Evolutionary conservation across 2,888 invertebrate genomes (phyloP).

Genomic region (Agrotis exclamationis): DNA sequence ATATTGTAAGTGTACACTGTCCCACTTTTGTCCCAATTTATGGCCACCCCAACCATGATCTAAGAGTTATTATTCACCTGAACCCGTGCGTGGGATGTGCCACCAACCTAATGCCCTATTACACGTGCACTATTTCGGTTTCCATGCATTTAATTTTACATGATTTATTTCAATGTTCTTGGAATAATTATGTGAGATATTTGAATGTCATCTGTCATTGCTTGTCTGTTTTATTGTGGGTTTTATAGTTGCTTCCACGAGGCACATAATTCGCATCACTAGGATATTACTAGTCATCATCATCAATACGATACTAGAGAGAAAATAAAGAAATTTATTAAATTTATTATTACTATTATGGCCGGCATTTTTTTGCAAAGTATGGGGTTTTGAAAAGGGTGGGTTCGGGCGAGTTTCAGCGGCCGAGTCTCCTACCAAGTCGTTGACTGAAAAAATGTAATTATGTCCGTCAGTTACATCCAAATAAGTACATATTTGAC

Average conservation of each 20-base stretch:
- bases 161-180: constrained; percentile 39
- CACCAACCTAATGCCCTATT: constrained; percentile 34
- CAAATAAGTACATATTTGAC: too few species aligned
- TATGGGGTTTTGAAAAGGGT: too few species aligned
- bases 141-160: constrained; percentile 31
- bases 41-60: constrained; percentile 40
- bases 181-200: constrained; percentile 13
- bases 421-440: too few species aligned
- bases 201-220: constrained; percentile 19
- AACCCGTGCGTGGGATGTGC: constrained; percentile 31
- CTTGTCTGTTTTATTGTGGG: neutral
- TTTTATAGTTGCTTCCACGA: neutral
- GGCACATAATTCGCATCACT: too few species aligned
- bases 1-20: neutral
- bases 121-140: constrained; percentile 35
- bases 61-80: constrained; percentile 54
- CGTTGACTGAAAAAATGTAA: too few species aligned
- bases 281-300: too few species aligned
- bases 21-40: neutral
- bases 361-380: too few species aligned
- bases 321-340: too few species aligned
- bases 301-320: too few species aligned
- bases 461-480: too few species aligned
- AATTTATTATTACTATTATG: too few species aligned
- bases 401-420: too few species aligned